Evolutionary conservation across 2,797 vertebrate species (phyloP).

Genomic region (Bucorvus abyssinicus): DNA sequence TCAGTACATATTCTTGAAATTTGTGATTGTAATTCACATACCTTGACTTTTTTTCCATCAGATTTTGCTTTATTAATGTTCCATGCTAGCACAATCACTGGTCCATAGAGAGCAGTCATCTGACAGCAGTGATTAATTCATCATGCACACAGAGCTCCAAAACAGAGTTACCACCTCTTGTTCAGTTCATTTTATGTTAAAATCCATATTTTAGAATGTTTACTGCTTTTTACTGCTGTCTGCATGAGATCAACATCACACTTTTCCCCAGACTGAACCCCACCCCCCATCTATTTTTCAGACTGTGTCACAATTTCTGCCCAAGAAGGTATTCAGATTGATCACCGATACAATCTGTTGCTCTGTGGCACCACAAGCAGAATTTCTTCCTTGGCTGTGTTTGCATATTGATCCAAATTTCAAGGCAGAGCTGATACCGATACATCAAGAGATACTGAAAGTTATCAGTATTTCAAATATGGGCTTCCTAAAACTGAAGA

Average conservation of each 20-base stretch:
- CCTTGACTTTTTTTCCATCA: not conserved
- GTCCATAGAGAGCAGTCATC: not conserved
- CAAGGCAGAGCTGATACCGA: not conserved
- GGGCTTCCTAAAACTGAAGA: not conserved
- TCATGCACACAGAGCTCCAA: not conserved
- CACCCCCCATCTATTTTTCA: not conserved
- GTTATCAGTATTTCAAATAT: not conserved
- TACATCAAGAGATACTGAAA: not conserved
- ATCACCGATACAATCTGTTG: not conserved
- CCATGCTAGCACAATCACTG: not conserved
- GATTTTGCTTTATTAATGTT: not conserved
- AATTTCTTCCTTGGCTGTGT: not conserved
- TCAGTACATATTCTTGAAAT: not conserved
- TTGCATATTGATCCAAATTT: not conserved
- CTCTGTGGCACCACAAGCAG: not conserved
- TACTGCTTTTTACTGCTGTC: not conserved
- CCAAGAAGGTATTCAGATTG: not conserved
- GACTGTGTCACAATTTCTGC: not conserved
- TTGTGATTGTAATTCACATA: not conserved
- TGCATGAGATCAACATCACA: not conserved
- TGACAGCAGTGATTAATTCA: not conserved
- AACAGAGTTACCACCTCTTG: not conserved
- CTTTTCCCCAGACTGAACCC: not conserved
- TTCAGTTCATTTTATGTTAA: not conserved
- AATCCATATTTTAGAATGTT: not conserved